Evolutionary conservation across 2,888 invertebrate genomes (phyloP).

Genomic region (Nephrotoma guestfalica): DNA sequence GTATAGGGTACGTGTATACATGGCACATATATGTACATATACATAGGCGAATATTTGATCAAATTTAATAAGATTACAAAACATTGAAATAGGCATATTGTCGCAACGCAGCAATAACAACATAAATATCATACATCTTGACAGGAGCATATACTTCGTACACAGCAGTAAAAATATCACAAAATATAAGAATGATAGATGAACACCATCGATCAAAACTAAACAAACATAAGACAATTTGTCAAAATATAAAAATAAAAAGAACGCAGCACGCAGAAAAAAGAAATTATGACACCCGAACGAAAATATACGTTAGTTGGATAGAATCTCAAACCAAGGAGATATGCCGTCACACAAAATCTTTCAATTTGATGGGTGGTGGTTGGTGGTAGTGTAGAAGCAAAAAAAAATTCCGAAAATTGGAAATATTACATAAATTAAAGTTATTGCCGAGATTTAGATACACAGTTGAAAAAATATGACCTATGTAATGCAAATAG

Average conservation of each 20-base stretch:
- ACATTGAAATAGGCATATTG: not conserved
- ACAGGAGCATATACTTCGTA: not conserved
- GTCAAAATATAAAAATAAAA: not conserved
- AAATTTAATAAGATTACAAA: not conserved
- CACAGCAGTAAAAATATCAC: not conserved
- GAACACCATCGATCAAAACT: not conserved
- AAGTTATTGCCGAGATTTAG: not conserved
- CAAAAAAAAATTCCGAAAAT: not conserved
- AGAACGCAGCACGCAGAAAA: not conserved
- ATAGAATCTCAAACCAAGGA: not conserved
- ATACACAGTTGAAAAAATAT: no score
- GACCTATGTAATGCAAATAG: no score
- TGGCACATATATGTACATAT: not conserved
- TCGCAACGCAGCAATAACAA: not conserved
- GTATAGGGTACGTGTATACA: not conserved
- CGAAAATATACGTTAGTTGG: not conserved
- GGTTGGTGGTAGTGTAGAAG: not conserved
- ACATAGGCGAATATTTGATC: not conserved
- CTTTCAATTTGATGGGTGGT: not conserved
- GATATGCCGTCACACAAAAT: not conserved
- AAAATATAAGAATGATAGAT: not conserved
- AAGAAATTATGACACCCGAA: not conserved
- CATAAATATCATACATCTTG: not conserved
- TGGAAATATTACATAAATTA: not conserved
- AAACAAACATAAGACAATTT: not conserved